phyloP scores from a whole-genome alignment of 2,888 invertebrate genomes.

The Panopea generosa region DNA sequence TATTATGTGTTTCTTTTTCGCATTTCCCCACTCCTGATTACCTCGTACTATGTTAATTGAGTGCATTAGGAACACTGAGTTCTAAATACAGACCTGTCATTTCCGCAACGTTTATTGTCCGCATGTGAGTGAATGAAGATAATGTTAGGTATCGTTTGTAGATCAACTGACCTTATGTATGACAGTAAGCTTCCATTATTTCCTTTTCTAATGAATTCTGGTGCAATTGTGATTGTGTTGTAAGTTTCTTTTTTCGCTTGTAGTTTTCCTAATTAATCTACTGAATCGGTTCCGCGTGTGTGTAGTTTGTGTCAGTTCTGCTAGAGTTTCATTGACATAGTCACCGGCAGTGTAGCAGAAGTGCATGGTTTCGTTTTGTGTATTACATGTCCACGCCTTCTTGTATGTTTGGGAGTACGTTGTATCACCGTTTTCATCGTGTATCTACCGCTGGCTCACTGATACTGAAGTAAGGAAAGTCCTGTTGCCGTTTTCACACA shows the following conservation, averaged over 20 bases:
- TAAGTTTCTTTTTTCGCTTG: constrained; percentile 2
- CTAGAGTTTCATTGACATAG: constrained; percentile 35
- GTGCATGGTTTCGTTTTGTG: constrained; percentile 42
- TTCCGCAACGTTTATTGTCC: not conserved
- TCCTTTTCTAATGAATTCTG: too few relatives aligned
- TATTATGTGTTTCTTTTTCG: too few relatives aligned
- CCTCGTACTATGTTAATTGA: constrained; percentile 7
- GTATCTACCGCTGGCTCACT: constrained; percentile 11
- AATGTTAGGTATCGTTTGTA: not conserved
- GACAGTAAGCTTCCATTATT: too few relatives aligned
- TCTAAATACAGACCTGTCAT: constrained; percentile 17
- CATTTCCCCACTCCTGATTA: too few relatives aligned
- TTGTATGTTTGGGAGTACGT: constrained; percentile 33
- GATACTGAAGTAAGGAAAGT: too few relatives aligned
- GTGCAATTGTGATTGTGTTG: not conserved
- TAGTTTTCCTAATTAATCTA: not conserved
- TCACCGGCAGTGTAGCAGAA: constrained; percentile 57
- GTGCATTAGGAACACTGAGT: constrained; percentile 47
- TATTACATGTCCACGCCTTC: constrained; percentile 43
- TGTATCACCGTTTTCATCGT: constrained; percentile 43
- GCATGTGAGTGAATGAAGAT: not conserved
- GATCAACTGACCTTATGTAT: too few relatives aligned
- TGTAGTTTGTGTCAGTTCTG: not conserved
- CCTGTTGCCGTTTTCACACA: too few relatives aligned
- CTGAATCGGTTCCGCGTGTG: constrained; percentile 9